Evolutionary conservation across 2,113 vertebrate genomes (phyloP), one percentile per base, ranked within the genome.

Genomic region (Ochotona curzoniae): DNA sequence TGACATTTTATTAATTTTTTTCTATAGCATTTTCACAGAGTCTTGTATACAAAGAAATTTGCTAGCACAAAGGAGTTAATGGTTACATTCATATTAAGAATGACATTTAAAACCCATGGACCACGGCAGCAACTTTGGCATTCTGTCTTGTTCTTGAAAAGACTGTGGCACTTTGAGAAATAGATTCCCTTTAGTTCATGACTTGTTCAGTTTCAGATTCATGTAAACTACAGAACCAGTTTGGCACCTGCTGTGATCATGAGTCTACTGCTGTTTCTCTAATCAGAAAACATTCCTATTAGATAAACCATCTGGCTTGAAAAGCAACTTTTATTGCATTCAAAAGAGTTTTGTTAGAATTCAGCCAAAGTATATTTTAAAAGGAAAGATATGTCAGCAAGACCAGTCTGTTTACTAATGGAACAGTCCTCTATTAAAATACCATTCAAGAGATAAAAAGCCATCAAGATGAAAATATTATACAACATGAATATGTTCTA

Each of bases 251-350:
- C 96, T 97, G 97, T 94, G 96, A 97, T 97, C 96, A 97, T 96
- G 96, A 96, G 94, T 96, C 96, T 97, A 96, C 97, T 97, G 97
- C 97, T 97, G 96, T 94, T 97, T 96, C 96, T 97, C 95, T 97
- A 96, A 97, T 97, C 97, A 97, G 96, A 97, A 97, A 97, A 95
- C 97, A 95, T 97, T 97, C 96, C 93, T 97, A 97, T 97, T 97
- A 97, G 97, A 97, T 97, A 96, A 97, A 93, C 97, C 97, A 97
- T 97, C 97, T 97, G 97, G 97, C 93, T 97, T 96, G 95, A 96
- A 93, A 95, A 97, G 84, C 94, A 87, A 80, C 87, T 93, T 90
- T 95, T 96, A n/a, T 97, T 97, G 96, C 96, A 97, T 97, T 94
- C 93, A 95, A 83, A 97, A 97, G 94, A 82, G 83, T 94, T 97